phyloP scores from a whole-genome alignment of 2,797 vertebrate species.

The Urosaurus nigricauda region DNA sequence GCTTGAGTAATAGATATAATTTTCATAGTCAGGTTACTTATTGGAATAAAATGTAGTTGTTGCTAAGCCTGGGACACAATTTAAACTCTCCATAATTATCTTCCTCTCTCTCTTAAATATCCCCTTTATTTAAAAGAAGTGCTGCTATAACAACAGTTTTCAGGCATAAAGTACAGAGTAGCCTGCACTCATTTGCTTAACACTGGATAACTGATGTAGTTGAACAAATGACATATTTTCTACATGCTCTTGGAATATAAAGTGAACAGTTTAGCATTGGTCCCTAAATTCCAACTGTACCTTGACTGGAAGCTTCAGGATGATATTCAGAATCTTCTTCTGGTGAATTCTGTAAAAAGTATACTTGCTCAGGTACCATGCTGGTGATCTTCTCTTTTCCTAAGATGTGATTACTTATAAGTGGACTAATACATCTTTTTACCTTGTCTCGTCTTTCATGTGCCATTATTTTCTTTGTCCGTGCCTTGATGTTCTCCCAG shows the following conservation, averaged over 20 bases:
- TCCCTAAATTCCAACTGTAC: constrained; percentile 67
- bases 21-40: neutral
- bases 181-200: neutral
- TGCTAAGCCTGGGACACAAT: no score
- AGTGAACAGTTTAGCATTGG: constrained; percentile 29
- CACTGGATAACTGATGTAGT: neutral
- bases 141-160: neutral
- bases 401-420: constrained; percentile 79
- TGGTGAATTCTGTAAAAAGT: constrained; percentile 82
- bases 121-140: neutral
- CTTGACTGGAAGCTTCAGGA: constrained; percentile 79
- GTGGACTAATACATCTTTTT: constrained; percentile 82
- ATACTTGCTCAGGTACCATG: constrained; percentile 85
- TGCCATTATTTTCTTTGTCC: constrained; percentile 88
- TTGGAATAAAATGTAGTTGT: neutral
- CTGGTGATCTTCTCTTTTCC: constrained; percentile 83
- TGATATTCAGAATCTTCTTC: constrained; percentile 83
- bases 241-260: neutral
- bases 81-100: neutral
- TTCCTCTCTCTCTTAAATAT: neutral
- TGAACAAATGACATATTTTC: neutral
- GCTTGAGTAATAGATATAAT: neutral
- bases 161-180: neutral
- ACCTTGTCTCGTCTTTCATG: constrained; percentile 84
- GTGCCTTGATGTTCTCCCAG: constrained; percentile 87